Evolutionary conservation across 2,797 vertebrate species (phyloP).

Genomic region (Argentina silus): DNA sequence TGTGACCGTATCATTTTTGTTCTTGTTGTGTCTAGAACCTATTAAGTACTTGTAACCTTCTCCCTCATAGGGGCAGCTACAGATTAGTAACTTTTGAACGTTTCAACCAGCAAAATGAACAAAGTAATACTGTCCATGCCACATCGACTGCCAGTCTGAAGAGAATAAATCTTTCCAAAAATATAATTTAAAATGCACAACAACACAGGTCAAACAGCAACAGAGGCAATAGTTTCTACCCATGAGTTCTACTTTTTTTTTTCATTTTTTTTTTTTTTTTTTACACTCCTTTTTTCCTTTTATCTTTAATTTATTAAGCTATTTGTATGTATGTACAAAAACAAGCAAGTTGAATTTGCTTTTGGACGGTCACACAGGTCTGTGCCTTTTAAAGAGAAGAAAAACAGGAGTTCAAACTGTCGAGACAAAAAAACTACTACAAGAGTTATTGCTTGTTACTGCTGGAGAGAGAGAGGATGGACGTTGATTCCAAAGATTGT

Average conservation of each 20-base stretch:
- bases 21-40: slow-evolving; percentile 8
- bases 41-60: slow-evolving; percentile 2
- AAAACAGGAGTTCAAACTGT: slow-evolving; percentile 42
- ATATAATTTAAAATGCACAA: slow-evolving; percentile 78
- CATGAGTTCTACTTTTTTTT: slow-evolving; percentile 62
- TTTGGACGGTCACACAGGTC: slow-evolving; percentile 67
- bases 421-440: slow-evolving; percentile 47
- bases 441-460: slow-evolving; percentile 83
- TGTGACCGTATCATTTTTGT: background rate
- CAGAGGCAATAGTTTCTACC: slow-evolving; percentile 74
- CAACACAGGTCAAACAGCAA: slow-evolving; percentile 80
- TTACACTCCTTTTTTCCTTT: slow-evolving; percentile 53
- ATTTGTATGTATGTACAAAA: slow-evolving; percentile 77
- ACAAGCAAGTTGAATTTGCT: slow-evolving; percentile 56
- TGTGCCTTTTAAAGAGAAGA: slow-evolving; percentile 43
- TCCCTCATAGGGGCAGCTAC: slow-evolving; percentile 45
- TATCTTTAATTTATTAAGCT: slow-evolving; percentile 75
- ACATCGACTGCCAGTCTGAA: slow-evolving; percentile 59
- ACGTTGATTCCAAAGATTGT: slow-evolving; percentile 61
- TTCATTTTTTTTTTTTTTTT: slow-evolving; percentile 21
- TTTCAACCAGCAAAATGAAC: slow-evolving; percentile 63
- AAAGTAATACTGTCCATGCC: slow-evolving; percentile 65
- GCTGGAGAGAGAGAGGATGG: slow-evolving; percentile 69
- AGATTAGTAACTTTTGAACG: slow-evolving; percentile 49
- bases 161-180: slow-evolving; percentile 63